phyloP scores from a whole-genome alignment of 2,888 invertebrate species.

The Ashinkailepas kermadecensis region DNA sequence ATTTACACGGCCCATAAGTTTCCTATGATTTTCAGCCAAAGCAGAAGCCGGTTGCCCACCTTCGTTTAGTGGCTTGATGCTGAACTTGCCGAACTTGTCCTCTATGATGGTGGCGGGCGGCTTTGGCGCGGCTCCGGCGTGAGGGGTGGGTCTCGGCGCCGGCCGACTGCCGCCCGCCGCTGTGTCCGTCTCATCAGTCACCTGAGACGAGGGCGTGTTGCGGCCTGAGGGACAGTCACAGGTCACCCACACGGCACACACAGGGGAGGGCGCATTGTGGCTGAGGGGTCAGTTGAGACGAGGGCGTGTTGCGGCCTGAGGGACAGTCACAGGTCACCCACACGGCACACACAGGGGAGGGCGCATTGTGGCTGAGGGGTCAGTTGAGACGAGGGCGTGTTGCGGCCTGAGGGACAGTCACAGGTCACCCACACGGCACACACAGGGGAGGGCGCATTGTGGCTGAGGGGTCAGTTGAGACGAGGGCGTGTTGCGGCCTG shows the following conservation, averaged over 20 bases:
- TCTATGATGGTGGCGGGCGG: slow-evolving; percentile 66
- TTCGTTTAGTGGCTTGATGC: slow-evolving; percentile 64
- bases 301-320: background rate
- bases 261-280: no score
- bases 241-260: no score
- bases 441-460: background rate
- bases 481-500: slow-evolving; percentile 82
- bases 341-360: no score
- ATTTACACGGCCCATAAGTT: no score
- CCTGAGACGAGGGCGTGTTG: slow-evolving; percentile 89
- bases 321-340: background rate
- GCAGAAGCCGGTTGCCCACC: slow-evolving; percentile 38
- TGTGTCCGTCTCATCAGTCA: slow-evolving; percentile 61
- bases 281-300: background rate
- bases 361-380: background rate
- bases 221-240: slow-evolving; percentile 47
- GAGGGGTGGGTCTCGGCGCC: slow-evolving; percentile 34
- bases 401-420: background rate
- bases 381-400: background rate
- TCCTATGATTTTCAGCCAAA: no score
- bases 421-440: no score
- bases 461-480: slow-evolving; percentile 58
- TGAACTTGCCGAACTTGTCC: slow-evolving; percentile 97
- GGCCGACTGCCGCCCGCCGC: slow-evolving; percentile 35
- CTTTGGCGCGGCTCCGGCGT: slow-evolving; percentile 23